Evolutionary conservation across 64 coral and sea anemone species (phyloP).

Genomic region (Montipora efflorescens): DNA sequence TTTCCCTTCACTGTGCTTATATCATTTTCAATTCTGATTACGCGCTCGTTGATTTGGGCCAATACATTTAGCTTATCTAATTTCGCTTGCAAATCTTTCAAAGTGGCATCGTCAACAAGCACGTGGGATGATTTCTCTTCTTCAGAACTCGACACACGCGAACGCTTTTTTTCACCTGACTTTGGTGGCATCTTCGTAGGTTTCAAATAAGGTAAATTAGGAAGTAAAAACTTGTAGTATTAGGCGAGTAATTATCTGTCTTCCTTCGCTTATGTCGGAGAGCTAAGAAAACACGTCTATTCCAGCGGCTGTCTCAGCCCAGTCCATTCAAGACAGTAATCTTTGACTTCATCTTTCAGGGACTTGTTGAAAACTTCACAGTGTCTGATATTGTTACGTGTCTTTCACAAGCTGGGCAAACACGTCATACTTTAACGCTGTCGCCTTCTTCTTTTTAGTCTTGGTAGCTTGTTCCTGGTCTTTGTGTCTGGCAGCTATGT

Average conservation of each 20-base stretch:
- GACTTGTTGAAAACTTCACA: neutral
- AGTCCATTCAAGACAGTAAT: too few relatives aligned
- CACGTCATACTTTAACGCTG: neutral
- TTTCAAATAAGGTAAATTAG: neutral
- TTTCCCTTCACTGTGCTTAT: too few relatives aligned
- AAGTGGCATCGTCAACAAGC: neutral
- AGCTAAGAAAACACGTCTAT: neutral
- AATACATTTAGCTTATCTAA: neutral
- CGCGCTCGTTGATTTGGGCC: neutral
- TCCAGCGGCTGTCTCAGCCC: too few relatives aligned
- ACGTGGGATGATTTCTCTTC: neutral
- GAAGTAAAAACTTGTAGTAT: neutral
- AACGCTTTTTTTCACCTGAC: too few relatives aligned
- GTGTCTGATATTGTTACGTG: neutral
- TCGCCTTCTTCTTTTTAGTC: neutral
- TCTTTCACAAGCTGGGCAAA: neutral
- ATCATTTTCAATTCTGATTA: too few relatives aligned
- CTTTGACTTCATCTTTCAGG: too few relatives aligned
- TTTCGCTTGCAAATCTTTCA: neutral
- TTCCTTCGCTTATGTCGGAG: neutral
- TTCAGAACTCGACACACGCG: too few relatives aligned
- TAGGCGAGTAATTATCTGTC: neutral
- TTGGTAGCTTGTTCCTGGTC: slow-evolving; percentile 1
- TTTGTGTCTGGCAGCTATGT: neutral
- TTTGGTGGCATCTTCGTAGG: too few relatives aligned